These are phyloP conservation scores for Synanceia verrucosa DNA, from an alignment of 2,797 vertebrate species.

Conservation along the genomic window DNA sequence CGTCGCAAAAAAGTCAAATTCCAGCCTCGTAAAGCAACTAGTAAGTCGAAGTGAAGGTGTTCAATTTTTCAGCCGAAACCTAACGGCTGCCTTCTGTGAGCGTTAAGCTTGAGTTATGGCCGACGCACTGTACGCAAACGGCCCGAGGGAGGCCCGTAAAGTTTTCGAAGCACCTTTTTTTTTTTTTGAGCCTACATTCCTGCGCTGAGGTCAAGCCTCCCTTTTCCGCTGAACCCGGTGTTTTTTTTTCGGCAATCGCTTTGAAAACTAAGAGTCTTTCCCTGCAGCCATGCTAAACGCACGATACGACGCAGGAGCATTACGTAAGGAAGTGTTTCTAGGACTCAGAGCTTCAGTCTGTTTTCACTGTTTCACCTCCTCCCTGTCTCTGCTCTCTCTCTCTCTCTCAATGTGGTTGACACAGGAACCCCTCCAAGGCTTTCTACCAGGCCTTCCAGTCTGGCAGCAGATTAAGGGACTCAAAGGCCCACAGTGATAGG, in stretches of 20 bases:
- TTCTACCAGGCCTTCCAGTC: conserved; percentile 98
- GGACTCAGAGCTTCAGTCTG: conserved; percentile 31
- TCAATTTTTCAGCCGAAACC: not conserved
- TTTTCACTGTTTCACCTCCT: conserved; percentile 60
- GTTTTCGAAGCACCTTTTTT: conserved; percentile 52
- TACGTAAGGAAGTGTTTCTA: conserved; percentile 29
- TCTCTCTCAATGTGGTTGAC: conserved; percentile 82
- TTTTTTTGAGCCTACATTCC: conserved; percentile 49
- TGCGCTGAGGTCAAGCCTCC: conserved; percentile 17
- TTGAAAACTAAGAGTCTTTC: not conserved
- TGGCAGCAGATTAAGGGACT: conserved; percentile 91
- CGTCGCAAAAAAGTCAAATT: not conserved
- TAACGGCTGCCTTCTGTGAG: no score
- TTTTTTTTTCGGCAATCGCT: not conserved
- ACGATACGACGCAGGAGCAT: not conserved
- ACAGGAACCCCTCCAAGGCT: conserved; percentile 96
- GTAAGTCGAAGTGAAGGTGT: not conserved
- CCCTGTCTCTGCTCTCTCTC: conserved; percentile 54
- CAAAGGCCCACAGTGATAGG: conserved; percentile 95
- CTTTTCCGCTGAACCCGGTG: not conserved
- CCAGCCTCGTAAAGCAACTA: not conserved
- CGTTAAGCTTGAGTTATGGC: conserved; percentile 4
- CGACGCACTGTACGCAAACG: conserved; percentile 3
- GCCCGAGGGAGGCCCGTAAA: conserved; percentile 36
- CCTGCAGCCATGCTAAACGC: not conserved